Evolutionary conservation across 1,140 invertebrate genomes (phyloP).

Genomic region (Platyscapa corneri): DNA sequence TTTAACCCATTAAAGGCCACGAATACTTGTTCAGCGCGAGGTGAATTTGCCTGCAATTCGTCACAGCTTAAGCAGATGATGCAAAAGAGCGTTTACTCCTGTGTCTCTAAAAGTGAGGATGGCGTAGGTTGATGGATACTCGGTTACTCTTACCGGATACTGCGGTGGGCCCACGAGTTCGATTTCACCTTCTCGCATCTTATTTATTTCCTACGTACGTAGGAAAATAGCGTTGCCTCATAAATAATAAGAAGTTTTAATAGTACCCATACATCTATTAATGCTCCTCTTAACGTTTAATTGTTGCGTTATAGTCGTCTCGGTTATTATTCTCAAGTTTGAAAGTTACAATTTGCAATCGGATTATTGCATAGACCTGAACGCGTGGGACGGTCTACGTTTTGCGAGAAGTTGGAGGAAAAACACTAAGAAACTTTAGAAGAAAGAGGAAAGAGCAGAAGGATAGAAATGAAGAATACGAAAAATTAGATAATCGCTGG

Average conservation of each 20-base stretch:
- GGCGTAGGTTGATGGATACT: background rate
- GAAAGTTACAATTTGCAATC: no score
- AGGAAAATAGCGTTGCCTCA: background rate
- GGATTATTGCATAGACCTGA: no score
- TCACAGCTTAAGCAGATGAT: background rate
- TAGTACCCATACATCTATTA: background rate
- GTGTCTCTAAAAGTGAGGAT: background rate
- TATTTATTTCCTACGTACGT: background rate
- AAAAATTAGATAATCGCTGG: background rate
- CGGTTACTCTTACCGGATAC: background rate
- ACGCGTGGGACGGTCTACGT: no score
- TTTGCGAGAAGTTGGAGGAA: no score
- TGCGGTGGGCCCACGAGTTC: background rate
- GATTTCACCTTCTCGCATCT: background rate
- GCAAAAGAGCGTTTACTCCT: background rate
- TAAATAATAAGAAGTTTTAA: background rate
- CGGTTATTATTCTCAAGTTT: no score
- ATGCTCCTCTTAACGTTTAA: no score
- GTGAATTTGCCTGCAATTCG: background rate
- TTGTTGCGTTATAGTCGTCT: no score
- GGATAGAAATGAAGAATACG: background rate
- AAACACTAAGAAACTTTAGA: no score
- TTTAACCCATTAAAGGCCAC: background rate
- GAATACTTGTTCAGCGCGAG: background rate
- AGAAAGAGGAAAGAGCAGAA: background rate